Evolutionary conservation across 2,113 vertebrate species (phyloP), one percentile per base, ranked within the genome.

Genomic region (Cygnus buccinator): DNA sequence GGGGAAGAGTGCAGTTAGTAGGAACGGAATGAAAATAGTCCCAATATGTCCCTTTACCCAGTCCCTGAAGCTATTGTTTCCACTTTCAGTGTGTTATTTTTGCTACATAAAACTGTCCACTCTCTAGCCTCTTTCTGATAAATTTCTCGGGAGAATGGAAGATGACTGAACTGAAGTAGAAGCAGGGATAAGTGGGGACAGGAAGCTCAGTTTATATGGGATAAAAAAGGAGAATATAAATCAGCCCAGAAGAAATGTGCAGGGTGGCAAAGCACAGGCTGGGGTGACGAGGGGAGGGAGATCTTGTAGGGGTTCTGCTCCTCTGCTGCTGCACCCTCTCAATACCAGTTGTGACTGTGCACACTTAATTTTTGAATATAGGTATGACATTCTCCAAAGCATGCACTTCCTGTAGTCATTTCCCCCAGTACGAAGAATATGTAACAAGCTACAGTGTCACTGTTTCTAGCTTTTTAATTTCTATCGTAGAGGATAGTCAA

Each of bases 311-410:
- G 13, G 3, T 65, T 91, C 25, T 84, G 39, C 10, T 52, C 18
- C 29, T 29, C 65, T 59, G 10, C 75, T 78, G 48, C n/a, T n/a
- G n/a, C 2, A 0, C 44, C 43, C 52, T 63, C 87, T 62, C 23
- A 21, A 13, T 11, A 48, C 22, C 18, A 39, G 0, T 1, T 75
- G n/a, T 0, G 3, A 23, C n/a, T 14, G 29, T 67, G 23, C 28
- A n/a, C 3, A 1, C 0, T 0, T 3, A 12, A 2, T 26, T 31
- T 57, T 62, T 70, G 54, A 73, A 26, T 18, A 7, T 4, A 20
- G 28, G 3, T 75, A 57, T n/a, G 50, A 4, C 37, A 3, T 39
- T 82, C 26, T 57, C 35, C 59, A 66, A 39, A 61, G 21, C 11
- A 5, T 26, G 10, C 2, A 1, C 31, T 33, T 71, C 41, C 41